Percentiles rank a stretch among this genome's conserved stretches.
Conservation (phyloP, 2,888 invertebrate genomes). For the Zaprionus lineosus region DNA sequence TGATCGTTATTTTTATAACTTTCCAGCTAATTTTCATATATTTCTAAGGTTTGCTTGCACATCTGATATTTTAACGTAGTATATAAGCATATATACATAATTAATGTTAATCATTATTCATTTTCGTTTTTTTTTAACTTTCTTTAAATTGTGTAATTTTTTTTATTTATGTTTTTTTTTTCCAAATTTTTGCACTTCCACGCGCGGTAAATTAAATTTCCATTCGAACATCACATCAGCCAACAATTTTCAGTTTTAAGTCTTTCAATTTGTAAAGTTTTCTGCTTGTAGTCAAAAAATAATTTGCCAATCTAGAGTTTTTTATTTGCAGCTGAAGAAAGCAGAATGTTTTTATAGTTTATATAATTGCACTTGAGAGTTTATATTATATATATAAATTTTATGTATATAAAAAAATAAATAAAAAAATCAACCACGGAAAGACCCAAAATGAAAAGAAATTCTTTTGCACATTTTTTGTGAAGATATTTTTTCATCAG, state of each 20-base stretch:
- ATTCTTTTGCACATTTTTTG: conserved; percentile 49
- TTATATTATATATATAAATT: conserved; percentile 19
- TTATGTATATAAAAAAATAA: not conserved
- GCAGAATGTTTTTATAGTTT: conserved; percentile 66
- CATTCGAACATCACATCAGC: conserved; percentile 58
- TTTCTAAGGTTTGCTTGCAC: conserved; percentile 35
- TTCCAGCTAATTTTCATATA: conserved; percentile 45
- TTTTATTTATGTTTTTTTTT: conserved; percentile 10
- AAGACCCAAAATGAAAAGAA: too few species aligned
- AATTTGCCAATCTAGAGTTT: conserved; percentile 35
- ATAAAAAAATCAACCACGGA: not conserved
- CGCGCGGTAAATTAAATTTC: conserved; percentile 34
- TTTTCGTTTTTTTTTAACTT: conserved; percentile 20
- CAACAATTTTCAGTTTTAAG: conserved; percentile 67
- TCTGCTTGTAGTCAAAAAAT: conserved; percentile 8
- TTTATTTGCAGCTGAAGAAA: conserved; percentile 58
- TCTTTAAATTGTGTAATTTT: conserved; percentile 22
- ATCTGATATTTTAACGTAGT: conserved; percentile 48
- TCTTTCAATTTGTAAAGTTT: conserved; percentile 66
- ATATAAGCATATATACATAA: conserved; percentile 41
- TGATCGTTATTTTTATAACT: conserved; percentile 31
- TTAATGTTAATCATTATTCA: conserved; percentile 13
- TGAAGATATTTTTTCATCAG: too few species aligned
- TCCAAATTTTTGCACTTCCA: conserved; percentile 17
- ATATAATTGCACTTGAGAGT: conserved; percentile 72